Evolutionary conservation across 2,888 invertebrate species (phyloP), one percentile per base, ranked within the genome.

Genomic region (Ornithoptera priamus): DNA sequence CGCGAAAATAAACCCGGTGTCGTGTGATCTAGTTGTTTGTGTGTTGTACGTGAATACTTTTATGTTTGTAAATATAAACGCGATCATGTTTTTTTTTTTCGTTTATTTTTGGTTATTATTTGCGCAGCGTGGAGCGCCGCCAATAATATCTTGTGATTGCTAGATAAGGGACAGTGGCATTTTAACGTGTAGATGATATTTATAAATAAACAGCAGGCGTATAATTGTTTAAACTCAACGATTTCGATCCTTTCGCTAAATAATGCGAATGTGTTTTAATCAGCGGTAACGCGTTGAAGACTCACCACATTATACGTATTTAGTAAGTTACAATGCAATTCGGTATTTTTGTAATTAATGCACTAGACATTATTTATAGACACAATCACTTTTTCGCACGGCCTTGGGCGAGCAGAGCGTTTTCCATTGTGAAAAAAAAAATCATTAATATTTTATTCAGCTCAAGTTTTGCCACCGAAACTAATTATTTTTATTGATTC

Each of bases 141-240:
- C 72, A 72, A 66, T 20, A 56, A 68, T 67, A 70, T 72, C 70
- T 66, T 24, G 68, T 68, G 71, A 70, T 70, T 67, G 65, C 65
- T 65, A 58, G 72, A 72, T 67, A 67, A 65, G 58, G 22, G 36
- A 61, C 20, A 30, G 59, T 50, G 62, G 20, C 15, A 69, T 56
- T 56, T 42, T 2, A 58, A 63, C 57, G 39, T n/a, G 17, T 53
- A 10, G 1, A 39, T 10, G 39, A 39, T 18, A 53, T 53, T 53
- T 53, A 53, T 53, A 53, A 53, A 53, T 53, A 18, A 53, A 53
- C n/a, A 18, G 17, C 53, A 53, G 53, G n/a, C n/a, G n/a, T n/a
- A 53, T 53, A 18, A n/a, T 53, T 53, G 15, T 53, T 53, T 53
- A 5, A 5, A n/a, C 10, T n/a, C 53, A 0, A 18, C n/a, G 18